phyloP scores from a whole-genome alignment of 2,888 invertebrate species.

The Microdon myrmicae region DNA sequence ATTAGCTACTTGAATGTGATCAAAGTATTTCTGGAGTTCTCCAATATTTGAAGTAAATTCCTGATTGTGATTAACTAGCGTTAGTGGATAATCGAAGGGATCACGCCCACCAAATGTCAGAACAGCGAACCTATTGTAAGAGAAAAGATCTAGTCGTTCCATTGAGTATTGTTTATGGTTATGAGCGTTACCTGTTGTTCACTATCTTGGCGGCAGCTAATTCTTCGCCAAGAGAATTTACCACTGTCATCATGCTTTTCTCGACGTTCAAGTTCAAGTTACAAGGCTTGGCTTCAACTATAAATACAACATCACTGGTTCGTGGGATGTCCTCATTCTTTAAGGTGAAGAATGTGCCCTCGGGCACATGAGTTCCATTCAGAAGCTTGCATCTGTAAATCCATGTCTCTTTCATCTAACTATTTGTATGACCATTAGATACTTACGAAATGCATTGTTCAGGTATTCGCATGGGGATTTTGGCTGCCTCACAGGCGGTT shows the following conservation, averaged over 20 bases:
- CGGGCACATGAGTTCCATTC: constrained; percentile 76
- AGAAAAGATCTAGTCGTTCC: background rate
- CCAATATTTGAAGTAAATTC: constrained; percentile 74
- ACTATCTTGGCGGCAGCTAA: constrained; percentile 72
- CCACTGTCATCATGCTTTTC: constrained; percentile 76
- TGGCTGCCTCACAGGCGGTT: constrained; percentile 78
- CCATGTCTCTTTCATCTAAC: too few species aligned
- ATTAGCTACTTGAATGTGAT: constrained; percentile 75
- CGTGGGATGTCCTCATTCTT: constrained; percentile 71
- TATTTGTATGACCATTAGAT: background rate
- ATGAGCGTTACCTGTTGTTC: constrained; percentile 81
- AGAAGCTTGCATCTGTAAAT: constrained; percentile 73
- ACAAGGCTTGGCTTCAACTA: constrained; percentile 87
- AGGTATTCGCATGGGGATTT: constrained; percentile 82
- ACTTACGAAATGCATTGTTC: constrained; percentile 82
- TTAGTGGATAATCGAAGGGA: constrained; percentile 77
- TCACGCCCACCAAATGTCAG: constrained; percentile 85
- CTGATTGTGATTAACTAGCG: constrained; percentile 77
- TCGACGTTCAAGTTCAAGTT: constrained; percentile 76
- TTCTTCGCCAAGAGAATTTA: constrained; percentile 77
- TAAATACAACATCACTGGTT: constrained; percentile 87
- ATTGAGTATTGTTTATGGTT: background rate
- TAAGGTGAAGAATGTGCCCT: constrained; percentile 80
- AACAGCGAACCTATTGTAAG: constrained; percentile 75
- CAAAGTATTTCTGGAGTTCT: constrained; percentile 75